A percentile compares a stretch with the other conserved stretches of the same genome.
Conservation (phyloP, 2,113 vertebrate genomes). For the crab-eating macaque (Macaca fascicularis) region T2T-MFA8v1.1 NC_088375.1:200308501-200309000, state of each 20-base stretch:
- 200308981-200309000: background rate
- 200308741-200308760: background rate
- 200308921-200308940: background rate
- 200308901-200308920: background rate
- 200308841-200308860: background rate
- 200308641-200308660: background rate
- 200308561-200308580: background rate
- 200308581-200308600: background rate
- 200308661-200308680: background rate
- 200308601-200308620: accelerated
- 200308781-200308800: constrained; percentile 38
- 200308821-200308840: background rate
- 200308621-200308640: background rate
- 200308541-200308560: background rate
- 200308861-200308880: background rate
- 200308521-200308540: accelerated
- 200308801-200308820: background rate
- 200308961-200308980: background rate
- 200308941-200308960: background rate
- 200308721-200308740: background rate
- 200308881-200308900: background rate
- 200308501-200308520: background rate
- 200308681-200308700: background rate
- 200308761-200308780: background rate
- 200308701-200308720: background rate